phyloP scores from a whole-genome alignment of 2,797 vertebrate species.

The Urocyon cinereoargenteus region DNA sequence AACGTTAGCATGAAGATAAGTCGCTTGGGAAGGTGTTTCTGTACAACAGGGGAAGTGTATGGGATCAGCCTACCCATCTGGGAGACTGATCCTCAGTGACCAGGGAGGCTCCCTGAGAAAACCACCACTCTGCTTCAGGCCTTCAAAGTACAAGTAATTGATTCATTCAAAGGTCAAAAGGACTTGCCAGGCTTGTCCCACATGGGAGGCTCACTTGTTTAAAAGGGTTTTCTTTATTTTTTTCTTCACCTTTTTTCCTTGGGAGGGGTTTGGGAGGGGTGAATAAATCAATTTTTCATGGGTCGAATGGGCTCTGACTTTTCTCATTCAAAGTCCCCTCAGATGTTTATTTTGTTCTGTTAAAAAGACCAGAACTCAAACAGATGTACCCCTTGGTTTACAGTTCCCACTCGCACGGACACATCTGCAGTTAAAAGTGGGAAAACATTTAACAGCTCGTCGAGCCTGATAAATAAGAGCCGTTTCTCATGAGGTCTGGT shows the following conservation, averaged over 20 bases:
- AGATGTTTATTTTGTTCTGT: slow-evolving; percentile 74
- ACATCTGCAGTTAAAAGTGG: slow-evolving; percentile 76
- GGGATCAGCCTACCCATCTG: neutral
- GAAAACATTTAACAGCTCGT: slow-evolving; percentile 73
- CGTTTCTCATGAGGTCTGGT: slow-evolving; percentile 54
- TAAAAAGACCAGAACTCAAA: slow-evolving; percentile 71
- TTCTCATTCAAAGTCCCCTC: slow-evolving; percentile 66
- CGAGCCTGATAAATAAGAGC: slow-evolving; percentile 74
- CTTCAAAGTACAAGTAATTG: slow-evolving; percentile 69
- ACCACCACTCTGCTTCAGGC: slow-evolving; percentile 22
- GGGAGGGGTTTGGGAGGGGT: neutral
- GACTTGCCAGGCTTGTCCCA: neutral
- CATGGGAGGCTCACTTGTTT: slow-evolving; percentile 58
- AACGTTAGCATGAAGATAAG: neutral
- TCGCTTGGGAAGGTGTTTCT: slow-evolving; percentile 56
- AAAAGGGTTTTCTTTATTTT: neutral
- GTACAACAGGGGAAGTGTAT: neutral
- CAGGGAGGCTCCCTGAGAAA: neutral
- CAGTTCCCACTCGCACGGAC: slow-evolving; percentile 54
- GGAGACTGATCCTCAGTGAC: neutral
- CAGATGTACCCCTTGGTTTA: slow-evolving; percentile 69
- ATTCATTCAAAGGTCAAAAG: slow-evolving; percentile 78
- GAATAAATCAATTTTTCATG: slow-evolving; percentile 80
- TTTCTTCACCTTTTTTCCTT: neutral
- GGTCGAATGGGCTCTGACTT: slow-evolving; percentile 67